Percentiles rank a stretch among this genome's conserved stretches.
Conservation (phyloP, 1,140 invertebrate species). For the Ips nitidus region DNA sequence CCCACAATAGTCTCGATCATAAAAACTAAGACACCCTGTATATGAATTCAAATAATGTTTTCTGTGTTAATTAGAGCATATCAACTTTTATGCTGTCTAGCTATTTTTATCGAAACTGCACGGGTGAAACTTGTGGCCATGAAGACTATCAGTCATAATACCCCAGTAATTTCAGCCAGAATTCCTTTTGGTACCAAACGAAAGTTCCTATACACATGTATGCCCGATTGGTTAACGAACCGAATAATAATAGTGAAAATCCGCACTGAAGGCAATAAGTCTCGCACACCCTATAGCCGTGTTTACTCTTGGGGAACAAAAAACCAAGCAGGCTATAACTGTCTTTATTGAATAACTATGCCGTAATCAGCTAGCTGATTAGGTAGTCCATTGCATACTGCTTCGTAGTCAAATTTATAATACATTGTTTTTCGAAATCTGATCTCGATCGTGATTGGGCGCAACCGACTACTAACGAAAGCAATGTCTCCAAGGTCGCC, state of each 20-base stretch:
- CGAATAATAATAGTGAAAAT: not conserved
- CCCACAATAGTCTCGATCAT: too few relatives aligned
- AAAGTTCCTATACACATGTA: constrained; percentile 1
- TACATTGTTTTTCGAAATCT: constrained; percentile 38
- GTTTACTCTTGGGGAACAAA: constrained; percentile 10
- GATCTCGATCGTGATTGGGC: constrained; percentile 34
- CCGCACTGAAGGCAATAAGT: not conserved
- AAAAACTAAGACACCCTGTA: too few relatives aligned
- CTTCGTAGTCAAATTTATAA: constrained; percentile 37
- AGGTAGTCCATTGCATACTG: constrained; percentile 31
- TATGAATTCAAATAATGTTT: too few relatives aligned
- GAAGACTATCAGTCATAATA: too few relatives aligned
- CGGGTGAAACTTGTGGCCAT: too few relatives aligned
- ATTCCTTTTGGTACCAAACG: constrained; percentile 9
- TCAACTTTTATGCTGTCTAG: too few relatives aligned
- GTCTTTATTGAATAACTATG: constrained; percentile 36
- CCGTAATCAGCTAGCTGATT: constrained; percentile 35
- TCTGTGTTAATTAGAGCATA: too few relatives aligned
- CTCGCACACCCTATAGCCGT: constrained; percentile 16
- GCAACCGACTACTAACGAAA: constrained; percentile 32
- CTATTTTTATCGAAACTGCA: too few relatives aligned
- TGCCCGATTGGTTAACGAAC: not conserved
- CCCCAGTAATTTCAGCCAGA: constrained; percentile 13
- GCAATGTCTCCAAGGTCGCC: constrained; percentile 34
- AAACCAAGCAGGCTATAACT: constrained; percentile 27